Evolutionary conservation across 2,888 invertebrate species (phyloP).

Genomic region (Pseudococcus jackbeardsleyi): DNA sequence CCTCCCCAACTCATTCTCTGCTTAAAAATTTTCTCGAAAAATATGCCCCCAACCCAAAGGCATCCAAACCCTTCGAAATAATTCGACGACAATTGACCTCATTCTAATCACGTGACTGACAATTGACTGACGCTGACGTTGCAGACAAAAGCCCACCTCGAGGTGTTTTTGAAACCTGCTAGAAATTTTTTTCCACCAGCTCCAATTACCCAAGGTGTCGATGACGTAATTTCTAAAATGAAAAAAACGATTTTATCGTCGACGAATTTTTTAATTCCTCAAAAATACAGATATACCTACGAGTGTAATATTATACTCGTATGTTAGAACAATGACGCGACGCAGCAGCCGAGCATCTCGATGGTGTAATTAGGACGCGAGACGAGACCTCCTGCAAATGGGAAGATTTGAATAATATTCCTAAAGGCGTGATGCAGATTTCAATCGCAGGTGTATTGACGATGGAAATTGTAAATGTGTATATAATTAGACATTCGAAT

Average conservation of each 20-base stretch:
- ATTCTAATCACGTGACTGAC: constrained; percentile 16
- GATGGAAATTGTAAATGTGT: constrained; percentile 28
- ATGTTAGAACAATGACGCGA: neutral
- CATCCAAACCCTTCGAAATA: neutral
- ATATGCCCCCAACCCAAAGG: neutral
- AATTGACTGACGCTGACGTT: constrained; percentile 3
- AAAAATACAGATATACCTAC: neutral
- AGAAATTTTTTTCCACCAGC: neutral
- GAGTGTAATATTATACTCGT: neutral
- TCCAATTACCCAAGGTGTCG: neutral
- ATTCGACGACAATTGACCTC: constrained; percentile 14
- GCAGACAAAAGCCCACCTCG: constrained; percentile 2
- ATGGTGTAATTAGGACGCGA: neutral
- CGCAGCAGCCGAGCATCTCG: neutral
- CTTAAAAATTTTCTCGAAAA: neutral
- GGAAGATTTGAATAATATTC: constrained; percentile 9
- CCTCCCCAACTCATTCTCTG: neutral
- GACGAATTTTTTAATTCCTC: neutral
- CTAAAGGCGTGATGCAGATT: constrained; percentile 19
- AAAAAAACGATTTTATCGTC: neutral
- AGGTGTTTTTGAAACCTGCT: neutral
- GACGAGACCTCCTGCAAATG: neutral
- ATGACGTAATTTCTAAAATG: neutral
- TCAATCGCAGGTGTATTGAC: constrained; percentile 12
- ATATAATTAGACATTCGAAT: constrained; percentile 46